Percentiles rank a stretch among this genome's conserved stretches.
These are phyloP conservation scores for Engystomops pustulosus DNA, from an alignment of 2,113 vertebrate species.

Conservation along the genomic window DNA sequence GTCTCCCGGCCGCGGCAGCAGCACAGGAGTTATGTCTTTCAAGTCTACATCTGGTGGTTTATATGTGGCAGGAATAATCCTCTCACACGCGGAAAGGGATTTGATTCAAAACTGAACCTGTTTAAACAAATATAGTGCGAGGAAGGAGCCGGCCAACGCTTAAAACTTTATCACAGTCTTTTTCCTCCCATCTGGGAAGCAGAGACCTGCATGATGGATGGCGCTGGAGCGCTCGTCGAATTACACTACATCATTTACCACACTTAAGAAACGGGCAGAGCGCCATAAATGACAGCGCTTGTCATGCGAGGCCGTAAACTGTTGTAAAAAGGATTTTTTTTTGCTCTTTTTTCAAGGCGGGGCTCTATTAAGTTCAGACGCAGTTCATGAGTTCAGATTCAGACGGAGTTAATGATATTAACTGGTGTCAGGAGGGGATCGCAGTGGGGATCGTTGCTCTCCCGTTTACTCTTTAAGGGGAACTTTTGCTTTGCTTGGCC, in stretches of 20 bases:
- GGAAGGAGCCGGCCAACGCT: slow-evolving; percentile 38
- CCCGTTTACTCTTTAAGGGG: background rate
- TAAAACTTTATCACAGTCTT: slow-evolving; percentile 45
- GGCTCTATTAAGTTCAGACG: slow-evolving; percentile 42
- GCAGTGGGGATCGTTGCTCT: background rate
- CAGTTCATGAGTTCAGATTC: slow-evolving; percentile 52
- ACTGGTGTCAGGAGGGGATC: slow-evolving; percentile 23
- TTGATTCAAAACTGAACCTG: slow-evolving; percentile 49
- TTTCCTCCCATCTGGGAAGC: slow-evolving; percentile 48
- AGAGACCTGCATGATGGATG: slow-evolving; percentile 56
- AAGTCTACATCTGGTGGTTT: slow-evolving; percentile 54
- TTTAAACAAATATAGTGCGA: slow-evolving; percentile 49
- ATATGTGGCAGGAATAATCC: slow-evolving; percentile 48
- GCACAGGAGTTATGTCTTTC: slow-evolving; percentile 46
- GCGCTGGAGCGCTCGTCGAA: slow-evolving; percentile 22
- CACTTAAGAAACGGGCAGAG: slow-evolving; percentile 52
- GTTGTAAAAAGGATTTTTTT: slow-evolving; percentile 20
- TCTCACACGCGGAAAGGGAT: slow-evolving; percentile 42
- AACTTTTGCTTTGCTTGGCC: slow-evolving; percentile 1
- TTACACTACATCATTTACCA: slow-evolving; percentile 53
- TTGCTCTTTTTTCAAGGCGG: slow-evolving; percentile 2
- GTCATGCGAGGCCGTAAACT: slow-evolving; percentile 51
- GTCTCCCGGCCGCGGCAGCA: background rate
- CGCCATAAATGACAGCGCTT: slow-evolving; percentile 53
- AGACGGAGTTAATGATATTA: slow-evolving; percentile 49